phyloP scores from a whole-genome alignment of 2,888 invertebrate species.

The Eupithecia vulgata region DNA sequence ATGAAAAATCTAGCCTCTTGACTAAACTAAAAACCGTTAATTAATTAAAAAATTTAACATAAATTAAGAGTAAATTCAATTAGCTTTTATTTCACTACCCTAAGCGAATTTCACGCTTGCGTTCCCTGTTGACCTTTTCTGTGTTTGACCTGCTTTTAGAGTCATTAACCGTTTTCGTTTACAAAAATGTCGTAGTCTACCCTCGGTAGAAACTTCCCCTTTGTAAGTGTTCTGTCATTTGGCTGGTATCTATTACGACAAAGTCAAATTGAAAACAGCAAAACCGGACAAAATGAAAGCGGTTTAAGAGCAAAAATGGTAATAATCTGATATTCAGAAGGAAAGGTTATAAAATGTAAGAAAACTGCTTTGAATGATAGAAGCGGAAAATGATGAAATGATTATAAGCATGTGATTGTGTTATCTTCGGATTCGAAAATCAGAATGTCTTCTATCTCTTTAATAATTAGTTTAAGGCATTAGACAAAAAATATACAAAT shows the following conservation, averaged over 20 bases:
- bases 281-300: neutral
- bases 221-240: neutral
- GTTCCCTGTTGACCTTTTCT: constrained; percentile 13
- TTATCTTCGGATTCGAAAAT: too few species aligned
- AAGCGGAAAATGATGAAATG: too few species aligned
- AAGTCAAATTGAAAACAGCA: neutral
- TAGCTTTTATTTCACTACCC: constrained; percentile 14
- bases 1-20: neutral
- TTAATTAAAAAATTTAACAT: constrained; percentile 16
- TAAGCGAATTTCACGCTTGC: constrained; percentile 15
- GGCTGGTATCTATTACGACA: constrained; percentile 3
- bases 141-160: constrained; percentile 9
- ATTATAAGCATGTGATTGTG: too few species aligned
- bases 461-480: neutral
- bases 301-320: neutral
- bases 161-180: constrained; percentile 26
- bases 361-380: too few species aligned
- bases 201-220: neutral
- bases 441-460: too few species aligned
- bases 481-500: neutral
- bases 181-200: constrained; percentile 11
- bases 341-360: too few species aligned
- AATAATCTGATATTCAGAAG: too few species aligned
- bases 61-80: constrained; percentile 16
- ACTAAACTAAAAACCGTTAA: neutral